Conservation (phyloP, 2,888 invertebrate genomes). For the Oconnorella tubifera region DNA sequence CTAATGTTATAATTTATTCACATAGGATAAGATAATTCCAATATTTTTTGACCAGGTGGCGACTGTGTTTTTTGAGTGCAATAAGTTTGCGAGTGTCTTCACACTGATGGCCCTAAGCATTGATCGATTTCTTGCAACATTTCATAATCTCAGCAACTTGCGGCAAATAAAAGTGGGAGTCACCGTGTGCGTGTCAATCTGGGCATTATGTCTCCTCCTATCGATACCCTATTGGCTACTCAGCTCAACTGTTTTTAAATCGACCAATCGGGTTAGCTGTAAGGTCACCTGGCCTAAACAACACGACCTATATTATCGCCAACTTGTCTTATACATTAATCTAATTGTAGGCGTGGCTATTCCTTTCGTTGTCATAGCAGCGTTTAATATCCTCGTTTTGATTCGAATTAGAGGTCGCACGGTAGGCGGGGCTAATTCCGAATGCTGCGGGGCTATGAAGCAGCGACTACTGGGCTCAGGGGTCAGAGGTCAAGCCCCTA, state of each 20-base stretch:
- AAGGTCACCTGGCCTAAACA: slow-evolving; percentile 10
- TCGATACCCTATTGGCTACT: slow-evolving; percentile 28
- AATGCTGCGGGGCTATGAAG: neutral
- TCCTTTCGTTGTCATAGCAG: slow-evolving; percentile 10
- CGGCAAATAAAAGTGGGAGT: slow-evolving; percentile 25
- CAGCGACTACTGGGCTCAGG: slow-evolving; percentile 2
- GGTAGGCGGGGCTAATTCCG: neutral
- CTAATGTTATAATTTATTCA: no score
- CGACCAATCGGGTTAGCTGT: slow-evolving; percentile 2
- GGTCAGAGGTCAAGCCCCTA: neutral
- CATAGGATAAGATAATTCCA: no score
- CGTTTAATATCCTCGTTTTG: slow-evolving; percentile 3
- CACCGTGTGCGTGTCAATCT: slow-evolving; percentile 25
- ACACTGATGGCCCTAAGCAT: slow-evolving; percentile 29
- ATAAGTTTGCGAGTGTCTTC: slow-evolving; percentile 29
- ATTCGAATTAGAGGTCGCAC: neutral
- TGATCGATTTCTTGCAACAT: slow-evolving; percentile 32
- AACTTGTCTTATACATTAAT: slow-evolving; percentile 7
- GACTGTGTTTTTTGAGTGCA: slow-evolving; percentile 21
- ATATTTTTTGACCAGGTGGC: slow-evolving; percentile 2
- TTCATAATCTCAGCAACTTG: slow-evolving; percentile 23
- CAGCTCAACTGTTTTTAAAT: neutral
- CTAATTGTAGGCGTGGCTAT: slow-evolving; percentile 6
- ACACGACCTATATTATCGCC: slow-evolving; percentile 1
- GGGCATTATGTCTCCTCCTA: slow-evolving; percentile 22